Base-by-base conservation (phyloP, 2,797 vertebrate species). In the Phrynocephalus vlangalii region DNA sequence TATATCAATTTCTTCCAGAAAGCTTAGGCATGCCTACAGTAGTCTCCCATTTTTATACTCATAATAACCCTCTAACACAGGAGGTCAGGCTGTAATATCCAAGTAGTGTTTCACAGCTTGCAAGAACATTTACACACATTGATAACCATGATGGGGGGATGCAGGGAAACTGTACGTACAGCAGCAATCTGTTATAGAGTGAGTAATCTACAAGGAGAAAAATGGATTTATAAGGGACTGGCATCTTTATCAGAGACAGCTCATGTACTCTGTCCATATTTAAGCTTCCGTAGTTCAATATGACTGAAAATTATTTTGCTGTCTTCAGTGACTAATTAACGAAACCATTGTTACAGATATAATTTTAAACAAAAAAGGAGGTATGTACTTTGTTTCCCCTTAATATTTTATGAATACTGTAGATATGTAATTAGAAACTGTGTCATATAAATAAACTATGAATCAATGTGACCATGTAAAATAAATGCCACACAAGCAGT, bases 351-450 rank as follows among this genome's bases (percentile, higher is more conserved):
- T 76, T 84, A 81, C 86, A 68, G 75, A 87, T 77, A 93, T 85
- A 91, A 89, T 92, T 93, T 93, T 28, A 78, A 70, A 87, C 48
- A 75, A 75, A 77, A 91, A 95, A 91, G 6, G 48, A 88, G 22
- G 89, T 44, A 87, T 1, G 56, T 84, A 91, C 70, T 80, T 89
- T 90, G 22, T 84, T 88, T 79, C 48, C 78, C 2, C 56, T 88
- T 86, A 94, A 83, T 88, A 92, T 86, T 92, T 93, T 60, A 88
- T 88, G 28, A 85, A 70, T 83, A 60, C 10, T 92, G 11, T 60
- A 90, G 79, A 73, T 94, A 78, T 87, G 89, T 93, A 90, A 86
- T 93, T 92, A 94, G 82, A 94, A 93, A 92, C 82, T 82, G 63
- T 88, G 79, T 88, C 93, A 28, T 87, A 85, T 83, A 77, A 94